phyloP scores from a whole-genome alignment of 1,140 invertebrate species.

The Diachasmimorpha longicaudata region DNA sequence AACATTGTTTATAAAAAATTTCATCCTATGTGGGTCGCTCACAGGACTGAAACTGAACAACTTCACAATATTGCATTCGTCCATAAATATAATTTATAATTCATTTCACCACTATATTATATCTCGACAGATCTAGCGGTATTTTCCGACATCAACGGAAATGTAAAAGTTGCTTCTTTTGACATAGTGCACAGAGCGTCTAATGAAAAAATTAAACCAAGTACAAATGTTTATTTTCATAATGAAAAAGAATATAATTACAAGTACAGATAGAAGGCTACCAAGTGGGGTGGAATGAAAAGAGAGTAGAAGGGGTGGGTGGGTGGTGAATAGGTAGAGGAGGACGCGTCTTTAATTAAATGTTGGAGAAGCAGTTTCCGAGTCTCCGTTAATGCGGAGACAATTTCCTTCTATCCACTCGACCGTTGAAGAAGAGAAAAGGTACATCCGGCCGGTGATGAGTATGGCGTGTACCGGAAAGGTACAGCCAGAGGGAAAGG shows the following conservation, averaged over 20 bases:
- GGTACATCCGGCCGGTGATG: conserved; percentile 48
- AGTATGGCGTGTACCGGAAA: conserved; percentile 1
- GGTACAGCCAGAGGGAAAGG: background rate
- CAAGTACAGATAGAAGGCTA: conserved; percentile 15
- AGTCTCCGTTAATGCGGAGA: conserved; percentile 61
- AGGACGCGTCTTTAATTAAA: conserved; percentile 63
- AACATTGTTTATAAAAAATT: no score
- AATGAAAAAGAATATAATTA: background rate
- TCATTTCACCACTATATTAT: no score
- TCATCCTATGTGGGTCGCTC: no score
- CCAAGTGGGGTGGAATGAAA: conserved; percentile 41
- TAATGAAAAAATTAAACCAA: background rate
- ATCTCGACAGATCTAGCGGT: no score
- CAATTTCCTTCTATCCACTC: conserved; percentile 62
- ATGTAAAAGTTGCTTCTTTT: no score
- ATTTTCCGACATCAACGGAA: no score
- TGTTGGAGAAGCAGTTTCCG: conserved; percentile 59
- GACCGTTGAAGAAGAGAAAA: conserved; percentile 41
- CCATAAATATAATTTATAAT: no score
- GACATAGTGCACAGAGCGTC: background rate
- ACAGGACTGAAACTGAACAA: no score
- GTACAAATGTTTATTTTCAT: background rate
- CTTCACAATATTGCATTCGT: no score
- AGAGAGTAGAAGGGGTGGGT: conserved; percentile 56
- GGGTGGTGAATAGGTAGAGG: conserved; percentile 49